These are phyloP conservation scores for Drosophila navojoa DNA, from an alignment of 1,140 invertebrate genomes.

Conservation along the genomic window DNA sequence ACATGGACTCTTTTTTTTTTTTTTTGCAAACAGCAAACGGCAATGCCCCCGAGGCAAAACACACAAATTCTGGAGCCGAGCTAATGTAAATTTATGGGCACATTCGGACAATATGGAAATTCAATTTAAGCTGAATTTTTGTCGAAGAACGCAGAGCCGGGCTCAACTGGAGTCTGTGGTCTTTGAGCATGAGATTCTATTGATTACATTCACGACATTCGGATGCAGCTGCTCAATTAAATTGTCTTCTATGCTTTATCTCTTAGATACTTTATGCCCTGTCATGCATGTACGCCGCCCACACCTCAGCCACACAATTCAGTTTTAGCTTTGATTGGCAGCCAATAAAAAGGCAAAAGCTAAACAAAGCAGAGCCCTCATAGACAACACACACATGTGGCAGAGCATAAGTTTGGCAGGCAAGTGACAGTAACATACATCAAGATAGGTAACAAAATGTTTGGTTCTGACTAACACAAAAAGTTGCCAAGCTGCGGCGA, in stretches of 20 bases:
- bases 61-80: not conserved
- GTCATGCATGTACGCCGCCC: constrained; percentile 51
- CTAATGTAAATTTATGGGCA: constrained; percentile 62
- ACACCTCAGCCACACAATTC: constrained; percentile 53
- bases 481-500: constrained; percentile 41
- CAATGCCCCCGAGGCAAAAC: constrained; percentile 3
- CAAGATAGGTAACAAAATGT: constrained; percentile 53
- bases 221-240: constrained; percentile 46
- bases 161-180: constrained; percentile 16
- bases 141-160: not conserved
- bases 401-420: constrained; percentile 40
- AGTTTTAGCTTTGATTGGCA: constrained; percentile 64
- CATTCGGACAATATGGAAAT: constrained; percentile 55
- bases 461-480: constrained; percentile 25
- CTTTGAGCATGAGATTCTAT: constrained; percentile 10
- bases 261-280: constrained; percentile 51
- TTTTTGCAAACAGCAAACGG: constrained; percentile 4
- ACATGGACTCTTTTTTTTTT: constrained; percentile 1
- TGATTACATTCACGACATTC: constrained; percentile 24
- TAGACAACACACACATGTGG: no score
- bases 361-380: constrained; percentile 21
- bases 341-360: constrained; percentile 52
- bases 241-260: constrained; percentile 51
- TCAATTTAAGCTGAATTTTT: constrained; percentile 34
- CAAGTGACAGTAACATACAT: constrained; percentile 64